A percentile compares a stretch with the other conserved stretches of the same genome.
Evolutionary conservation across 2,113 vertebrate genomes (phyloP).

Genomic region (Eurystomus gularis): DNA sequence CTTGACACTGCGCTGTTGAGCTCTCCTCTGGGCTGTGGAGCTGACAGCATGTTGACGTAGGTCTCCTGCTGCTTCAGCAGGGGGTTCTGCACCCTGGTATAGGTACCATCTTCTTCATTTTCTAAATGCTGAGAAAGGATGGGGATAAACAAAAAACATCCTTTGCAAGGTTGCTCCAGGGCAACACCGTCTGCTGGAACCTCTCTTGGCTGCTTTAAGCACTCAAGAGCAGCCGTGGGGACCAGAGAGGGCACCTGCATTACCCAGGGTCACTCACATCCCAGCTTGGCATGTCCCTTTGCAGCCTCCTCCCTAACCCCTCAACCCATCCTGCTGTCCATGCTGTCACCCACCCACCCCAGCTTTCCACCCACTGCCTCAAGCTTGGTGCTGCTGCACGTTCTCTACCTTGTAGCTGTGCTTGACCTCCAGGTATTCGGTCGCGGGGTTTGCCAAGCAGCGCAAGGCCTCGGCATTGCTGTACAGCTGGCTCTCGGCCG

Average conservation of each 20-base stretch:
- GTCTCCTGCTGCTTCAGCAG: accelerated
- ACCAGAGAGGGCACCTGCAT: accelerated
- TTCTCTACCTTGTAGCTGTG: background rate
- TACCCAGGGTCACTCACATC: background rate
- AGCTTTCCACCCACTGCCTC: accelerated
- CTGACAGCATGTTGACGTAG: accelerated
- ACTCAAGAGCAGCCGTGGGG: background rate
- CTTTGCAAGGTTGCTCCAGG: accelerated
- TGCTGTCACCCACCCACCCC: accelerated
- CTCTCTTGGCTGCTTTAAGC: background rate
- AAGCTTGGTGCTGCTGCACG: accelerated
- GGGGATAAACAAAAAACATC: background rate
- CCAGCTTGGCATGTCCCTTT: background rate
- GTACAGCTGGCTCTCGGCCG: background rate
- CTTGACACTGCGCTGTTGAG: accelerated
- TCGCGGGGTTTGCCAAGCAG: accelerated
- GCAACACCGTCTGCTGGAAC: background rate
- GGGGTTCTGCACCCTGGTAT: accelerated
- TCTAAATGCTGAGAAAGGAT: background rate
- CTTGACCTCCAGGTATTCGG: background rate
- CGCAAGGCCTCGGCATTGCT: background rate
- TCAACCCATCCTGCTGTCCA: background rate
- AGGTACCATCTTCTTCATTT: background rate
- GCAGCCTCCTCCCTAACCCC: background rate
- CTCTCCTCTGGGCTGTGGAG: background rate